Percentiles rank a stretch among this genome's conserved stretches.
Conservation (phyloP, 1,140 invertebrate genomes). For the Pachypeltis micranthus region DNA sequence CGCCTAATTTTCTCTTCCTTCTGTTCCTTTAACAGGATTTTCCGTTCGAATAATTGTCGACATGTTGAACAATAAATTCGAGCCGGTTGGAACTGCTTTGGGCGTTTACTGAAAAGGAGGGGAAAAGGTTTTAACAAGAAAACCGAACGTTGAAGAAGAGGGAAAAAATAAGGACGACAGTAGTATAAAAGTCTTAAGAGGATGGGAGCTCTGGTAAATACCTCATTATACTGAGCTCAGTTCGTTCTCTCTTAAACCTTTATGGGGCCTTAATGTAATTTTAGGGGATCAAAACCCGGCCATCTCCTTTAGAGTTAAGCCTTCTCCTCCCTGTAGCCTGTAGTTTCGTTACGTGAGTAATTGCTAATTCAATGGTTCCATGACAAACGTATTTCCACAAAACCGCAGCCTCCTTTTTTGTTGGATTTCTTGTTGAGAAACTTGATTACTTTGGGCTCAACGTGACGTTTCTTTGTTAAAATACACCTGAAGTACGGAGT, state of each 20-base stretch:
- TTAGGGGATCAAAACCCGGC: not conserved
- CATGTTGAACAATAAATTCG: conserved; percentile 1
- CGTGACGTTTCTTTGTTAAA: too few relatives aligned
- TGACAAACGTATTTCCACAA: too few relatives aligned
- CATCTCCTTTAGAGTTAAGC: too few relatives aligned
- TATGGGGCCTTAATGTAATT: conserved; percentile 2
- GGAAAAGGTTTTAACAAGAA: not conserved
- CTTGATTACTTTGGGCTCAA: too few relatives aligned
- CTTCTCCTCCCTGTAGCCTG: too few relatives aligned
- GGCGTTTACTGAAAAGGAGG: not conserved
- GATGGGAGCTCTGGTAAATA: not conserved
- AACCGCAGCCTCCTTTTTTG: too few relatives aligned
- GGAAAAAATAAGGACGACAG: not conserved
- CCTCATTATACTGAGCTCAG: conserved; percentile 2
- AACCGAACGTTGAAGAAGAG: not conserved
- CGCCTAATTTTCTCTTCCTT: too few relatives aligned
- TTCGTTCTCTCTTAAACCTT: not conserved
- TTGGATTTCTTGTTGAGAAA: too few relatives aligned
- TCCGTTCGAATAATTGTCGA: not conserved
- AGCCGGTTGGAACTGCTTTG: not conserved
- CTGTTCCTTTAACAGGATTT: too few relatives aligned
- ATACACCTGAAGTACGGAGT: too few relatives aligned
- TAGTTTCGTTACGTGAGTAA: too few relatives aligned
- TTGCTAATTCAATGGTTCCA: too few relatives aligned
- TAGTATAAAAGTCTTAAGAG: not conserved